Base-by-base conservation (phyloP, 2,113 vertebrate genomes). In the Triplophysa dalaica region DNA sequence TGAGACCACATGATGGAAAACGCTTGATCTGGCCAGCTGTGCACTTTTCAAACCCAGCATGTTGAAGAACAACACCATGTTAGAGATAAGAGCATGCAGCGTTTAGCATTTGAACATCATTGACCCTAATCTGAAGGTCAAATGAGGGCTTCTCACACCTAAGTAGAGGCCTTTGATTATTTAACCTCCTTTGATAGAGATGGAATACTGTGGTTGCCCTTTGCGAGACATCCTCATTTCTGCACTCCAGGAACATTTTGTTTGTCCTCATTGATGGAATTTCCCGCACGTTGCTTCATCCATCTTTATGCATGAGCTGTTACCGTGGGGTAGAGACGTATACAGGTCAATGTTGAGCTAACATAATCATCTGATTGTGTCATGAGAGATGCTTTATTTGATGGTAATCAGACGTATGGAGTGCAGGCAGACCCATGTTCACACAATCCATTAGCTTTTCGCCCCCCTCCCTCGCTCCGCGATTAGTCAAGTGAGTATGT, bases 251-350 rank as follows among this genome's bases (percentile, higher is more conserved):
- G 70, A 81, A 75, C 70, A 38, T 33, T 75, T 66, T 56, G 62
- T 75, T 81, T 75, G 79, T 81, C 72, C 79, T 81, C 52, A 41
- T 26, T 81, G 79, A 81, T 75, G 63, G 63, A 81, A 67, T 74
- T 72, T 56, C 38, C 64, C 58, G 70, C 72, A 81, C 72, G 9
- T 75, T 80, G 70, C 48, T 66, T n/a, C 9, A 24, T 2, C 41
- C 33, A 66, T 73, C 52, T 68, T 68, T 66, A 33, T 75, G 72
- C 60, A 67, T 66, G 21, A 68, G 54, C 43, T 60, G 41, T 81
- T 58, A 75, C 63, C 24, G 50, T 24, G 78, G 61, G 26, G 48
- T 33, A 54, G 69, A 54, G 41, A 54, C 26, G 56, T 80, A 72
- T 26, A 67, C 79, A 48, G 70, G 70, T 58, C 50, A 58, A 29